Evolutionary conservation across 64 coral and sea anemone genomes (phyloP), one percentile per base, ranked within the genome.

Genomic region (Dendronephthya gigantea): DNA sequence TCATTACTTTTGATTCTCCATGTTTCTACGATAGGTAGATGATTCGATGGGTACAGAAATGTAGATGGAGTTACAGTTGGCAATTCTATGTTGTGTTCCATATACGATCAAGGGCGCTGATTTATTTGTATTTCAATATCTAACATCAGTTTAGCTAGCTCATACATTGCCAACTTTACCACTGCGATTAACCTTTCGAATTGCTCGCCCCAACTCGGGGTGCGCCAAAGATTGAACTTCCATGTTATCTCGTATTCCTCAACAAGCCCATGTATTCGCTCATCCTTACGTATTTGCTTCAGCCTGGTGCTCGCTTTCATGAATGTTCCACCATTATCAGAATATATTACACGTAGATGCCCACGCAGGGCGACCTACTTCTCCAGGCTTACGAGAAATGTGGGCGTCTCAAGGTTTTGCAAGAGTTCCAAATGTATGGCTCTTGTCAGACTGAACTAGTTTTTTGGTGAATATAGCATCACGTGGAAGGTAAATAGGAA

Each of bases 71-170:
- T 91, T 36, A 91, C 43, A 19, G 82, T 69, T 10, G 85, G 90
- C 50, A 87, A 49, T 22, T 82, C 33, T 31, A 87, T 29, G 40
- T 91, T 39, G 19, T 87, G 69, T 48, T 90, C 75, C 16, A 86
- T 51, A 17, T 90, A 90, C 19, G 49, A 79, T 30, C 86, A 31
- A 2, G 89, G 84, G 28, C 89, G 48, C n/a, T 52, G 19, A 50
- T 86, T 90, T 40, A 86, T 34, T 34, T 30, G n/a, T 13, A 41
- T 82, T 41, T 90, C 89, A 3, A 90, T 84, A 85, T 90, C 89
- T 31, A 82, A 49, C 35, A 90, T 84, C 11, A 81, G 32, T 35
- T 90, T 68, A 47, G 85, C 69, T 0, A 66, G 22, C 3, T 90
- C 83, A 9, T 82, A 41, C 66, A 87, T 74, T 0, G 51, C 28